These are phyloP conservation scores for Pollenia griseotomentosa DNA, from an alignment of 2,888 invertebrate genomes.

Conservation along the genomic window DNA sequence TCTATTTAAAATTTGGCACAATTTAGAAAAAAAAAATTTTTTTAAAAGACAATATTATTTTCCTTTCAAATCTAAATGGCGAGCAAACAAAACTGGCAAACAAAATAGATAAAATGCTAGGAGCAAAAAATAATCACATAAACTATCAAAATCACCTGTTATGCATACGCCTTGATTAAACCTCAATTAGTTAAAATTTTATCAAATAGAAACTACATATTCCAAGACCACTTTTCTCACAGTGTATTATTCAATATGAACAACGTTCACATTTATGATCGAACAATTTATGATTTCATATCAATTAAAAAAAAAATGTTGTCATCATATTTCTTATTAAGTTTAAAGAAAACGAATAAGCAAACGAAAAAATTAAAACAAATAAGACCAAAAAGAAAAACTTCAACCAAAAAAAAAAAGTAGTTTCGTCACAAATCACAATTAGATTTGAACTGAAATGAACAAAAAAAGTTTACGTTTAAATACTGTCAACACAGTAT, in stretches of 20 bases:
- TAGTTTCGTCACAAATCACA: conserved; percentile 69
- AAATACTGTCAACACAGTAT: conserved; percentile 51
- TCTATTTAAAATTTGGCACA: too few relatives aligned
- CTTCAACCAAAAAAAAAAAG: conserved; percentile 23
- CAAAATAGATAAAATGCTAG: too few relatives aligned
- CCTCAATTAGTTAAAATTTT: too few relatives aligned
- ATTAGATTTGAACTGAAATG: conserved; percentile 56
- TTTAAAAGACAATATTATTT: too few relatives aligned
- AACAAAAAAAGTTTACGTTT: conserved; percentile 44
- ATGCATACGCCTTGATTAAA: too few relatives aligned
- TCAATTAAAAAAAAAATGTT: conserved; percentile 62
- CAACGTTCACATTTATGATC: conserved; percentile 54
- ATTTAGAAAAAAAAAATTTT: too few relatives aligned
- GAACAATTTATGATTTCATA: conserved; percentile 63
- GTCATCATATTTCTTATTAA: conserved; percentile 65
- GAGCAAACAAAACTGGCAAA: too few relatives aligned
- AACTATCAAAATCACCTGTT: too few relatives aligned
- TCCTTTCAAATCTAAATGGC: too few relatives aligned
- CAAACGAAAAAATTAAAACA: conserved; percentile 14
- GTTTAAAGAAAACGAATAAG: conserved; percentile 32
- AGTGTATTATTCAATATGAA: conserved; percentile 35
- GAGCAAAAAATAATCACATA: too few relatives aligned
- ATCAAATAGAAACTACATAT: too few relatives aligned
- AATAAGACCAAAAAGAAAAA: conserved; percentile 21
- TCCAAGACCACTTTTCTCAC: neutral